Evolutionary conservation across 2,797 vertebrate species (phyloP).

Genomic region (Peromyscus melanophrys): DNA sequence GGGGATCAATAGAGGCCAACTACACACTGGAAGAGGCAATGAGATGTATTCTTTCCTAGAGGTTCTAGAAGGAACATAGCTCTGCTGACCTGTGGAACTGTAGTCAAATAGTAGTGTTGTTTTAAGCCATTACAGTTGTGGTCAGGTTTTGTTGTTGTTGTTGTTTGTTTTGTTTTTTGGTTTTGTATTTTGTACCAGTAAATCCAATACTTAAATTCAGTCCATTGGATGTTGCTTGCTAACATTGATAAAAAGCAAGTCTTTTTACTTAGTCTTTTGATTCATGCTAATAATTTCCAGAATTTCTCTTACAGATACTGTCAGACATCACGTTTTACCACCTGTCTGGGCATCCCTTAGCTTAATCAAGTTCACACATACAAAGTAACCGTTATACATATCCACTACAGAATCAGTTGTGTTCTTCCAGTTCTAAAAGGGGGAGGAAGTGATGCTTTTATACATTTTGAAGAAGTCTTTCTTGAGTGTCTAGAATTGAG

Average conservation of each 20-base stretch:
- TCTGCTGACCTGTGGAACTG: neutral
- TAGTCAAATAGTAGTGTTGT: neutral
- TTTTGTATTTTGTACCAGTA: neutral
- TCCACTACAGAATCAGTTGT: neutral
- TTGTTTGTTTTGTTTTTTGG: neutral
- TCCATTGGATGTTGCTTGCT: neutral
- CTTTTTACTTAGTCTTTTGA: neutral
- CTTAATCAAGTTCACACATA: neutral
- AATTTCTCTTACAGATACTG: neutral
- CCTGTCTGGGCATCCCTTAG: neutral
- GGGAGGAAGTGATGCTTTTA: neutral
- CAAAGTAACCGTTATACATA: neutral
- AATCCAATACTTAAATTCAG: neutral
- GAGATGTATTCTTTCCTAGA: neutral
- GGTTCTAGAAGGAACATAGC: too few relatives aligned
- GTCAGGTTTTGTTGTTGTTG: neutral
- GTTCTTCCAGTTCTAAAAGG: neutral
- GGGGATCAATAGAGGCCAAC: neutral
- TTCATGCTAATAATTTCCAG: slow-evolving; percentile 6
- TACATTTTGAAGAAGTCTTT: neutral
- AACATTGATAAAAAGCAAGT: neutral
- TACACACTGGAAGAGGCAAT: neutral
- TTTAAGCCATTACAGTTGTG: neutral
- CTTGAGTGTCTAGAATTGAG: neutral
- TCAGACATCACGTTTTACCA: neutral